These are phyloP conservation scores for Illadopsis cleaveri DNA, from an alignment of 2,113 vertebrate genomes.

Conservation along the genomic window DNA sequence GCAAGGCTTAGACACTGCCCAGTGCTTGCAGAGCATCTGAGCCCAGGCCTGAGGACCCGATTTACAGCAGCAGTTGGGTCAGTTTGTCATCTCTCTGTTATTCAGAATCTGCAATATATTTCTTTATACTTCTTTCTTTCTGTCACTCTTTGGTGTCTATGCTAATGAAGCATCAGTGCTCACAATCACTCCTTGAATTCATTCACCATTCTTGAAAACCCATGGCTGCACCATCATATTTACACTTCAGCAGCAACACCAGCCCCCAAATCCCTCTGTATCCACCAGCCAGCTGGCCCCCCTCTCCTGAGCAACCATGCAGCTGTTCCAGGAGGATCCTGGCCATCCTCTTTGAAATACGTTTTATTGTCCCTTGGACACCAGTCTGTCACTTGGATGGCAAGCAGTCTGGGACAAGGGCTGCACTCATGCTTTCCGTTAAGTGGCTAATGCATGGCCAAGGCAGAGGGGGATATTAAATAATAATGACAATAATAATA, in stretches of 20 bases:
- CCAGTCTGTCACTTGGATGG: not conserved
- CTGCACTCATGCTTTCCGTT: not conserved
- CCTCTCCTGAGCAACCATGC: not conserved
- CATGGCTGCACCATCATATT: not conserved
- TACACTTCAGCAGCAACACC: not conserved
- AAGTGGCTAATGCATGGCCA: not conserved
- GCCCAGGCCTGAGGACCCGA: not conserved
- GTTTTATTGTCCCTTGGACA: not conserved
- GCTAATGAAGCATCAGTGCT: not conserved
- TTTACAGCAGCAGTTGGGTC: not conserved
- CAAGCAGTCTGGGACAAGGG: not conserved
- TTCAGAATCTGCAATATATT: not conserved
- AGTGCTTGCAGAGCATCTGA: not conserved
- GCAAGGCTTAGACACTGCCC: not conserved
- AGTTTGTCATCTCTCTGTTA: not conserved
- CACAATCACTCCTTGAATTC: not conserved
- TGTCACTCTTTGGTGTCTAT: not conserved
- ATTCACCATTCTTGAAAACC: not conserved
- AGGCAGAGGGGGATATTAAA: constrained; percentile 44
- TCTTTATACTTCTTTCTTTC: not conserved
- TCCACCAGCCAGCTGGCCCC: not conserved
- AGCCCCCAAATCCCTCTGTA: not conserved
- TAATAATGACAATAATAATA: constrained; percentile 61
- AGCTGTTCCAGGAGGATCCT: not conserved
- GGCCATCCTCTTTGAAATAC: not conserved